Base-by-base conservation (phyloP, 2,888 invertebrate species). In the Eristalinus sepulchralis region DNA sequence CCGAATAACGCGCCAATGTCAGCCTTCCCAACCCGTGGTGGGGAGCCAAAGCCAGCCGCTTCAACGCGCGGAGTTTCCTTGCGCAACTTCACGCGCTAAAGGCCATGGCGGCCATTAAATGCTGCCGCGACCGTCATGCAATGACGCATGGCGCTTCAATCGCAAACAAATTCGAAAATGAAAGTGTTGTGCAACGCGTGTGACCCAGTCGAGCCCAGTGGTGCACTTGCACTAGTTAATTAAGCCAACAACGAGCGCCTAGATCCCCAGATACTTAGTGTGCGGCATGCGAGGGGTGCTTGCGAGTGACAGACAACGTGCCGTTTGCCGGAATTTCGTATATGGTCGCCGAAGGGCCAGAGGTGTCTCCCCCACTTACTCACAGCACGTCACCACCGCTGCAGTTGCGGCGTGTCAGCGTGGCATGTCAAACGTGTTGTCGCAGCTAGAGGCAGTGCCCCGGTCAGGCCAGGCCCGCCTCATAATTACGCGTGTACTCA, bases 401-500 rank as follows among this genome's bases (percentile, higher is more conserved):
- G n/a, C n/a, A n/a, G n/a, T n/a, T n/a, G n/a, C n/a, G n/a, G 2
- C 27, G 27, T 27, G 5, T 27, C 34, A 63, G 22, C 77, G 63
- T 82, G 82, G 73, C 82, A 85, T 78, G 82, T 64, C 17, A 66
- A 82, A 82, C 73, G 82, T 76, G 71, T 57, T 77, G 63, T 57
- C 31, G 34, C 10, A 13, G 27, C 20, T 31, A 27, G 17, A 36
- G 47, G 27, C 17, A 17, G n/a, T 53, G 53, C 13, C 17, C 10
- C 57, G 39, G 39, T 2, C n/a, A n/a, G 22, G 55, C 33, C 57
- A 13, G 13, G 9, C n/a, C 39, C 63, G 71, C 62, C 67, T 81
- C 81, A 85, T 82, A 85, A 85, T 82, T 82, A 78, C 72, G 64
- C 77, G 77, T 82, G 72, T 73, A 27, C 27, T 27, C 27, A 27